Conservation (phyloP, 2,797 vertebrate genomes). For the Darevskia nairensis region DNA sequence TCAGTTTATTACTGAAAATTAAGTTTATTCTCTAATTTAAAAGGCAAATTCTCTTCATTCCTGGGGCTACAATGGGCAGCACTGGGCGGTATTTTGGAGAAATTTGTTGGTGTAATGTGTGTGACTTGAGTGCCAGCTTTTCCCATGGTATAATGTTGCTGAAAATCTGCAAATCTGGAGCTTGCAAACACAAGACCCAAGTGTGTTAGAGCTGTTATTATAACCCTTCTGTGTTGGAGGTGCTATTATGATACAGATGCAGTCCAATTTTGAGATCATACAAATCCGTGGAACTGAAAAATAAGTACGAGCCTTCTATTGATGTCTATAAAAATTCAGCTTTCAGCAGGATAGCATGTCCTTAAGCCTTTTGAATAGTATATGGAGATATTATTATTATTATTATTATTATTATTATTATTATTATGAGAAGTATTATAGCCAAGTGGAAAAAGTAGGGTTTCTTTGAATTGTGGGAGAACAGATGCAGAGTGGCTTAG, state of each 20-base stretch:
- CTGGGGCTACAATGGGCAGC: background rate
- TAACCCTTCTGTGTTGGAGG: background rate
- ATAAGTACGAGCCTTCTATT: background rate
- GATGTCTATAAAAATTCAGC: conserved; percentile 3
- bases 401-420: background rate
- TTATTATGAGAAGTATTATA: background rate
- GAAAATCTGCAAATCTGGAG: background rate
- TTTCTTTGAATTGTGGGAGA: conserved; percentile 11
- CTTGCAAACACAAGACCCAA: background rate
- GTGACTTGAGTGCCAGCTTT: background rate
- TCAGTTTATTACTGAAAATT: background rate
- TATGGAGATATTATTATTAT: background rate
- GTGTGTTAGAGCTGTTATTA: background rate
- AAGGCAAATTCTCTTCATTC: background rate
- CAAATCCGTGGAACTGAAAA: background rate
- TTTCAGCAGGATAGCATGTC: background rate
- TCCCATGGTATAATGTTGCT: background rate
- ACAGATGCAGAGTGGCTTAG: background rate
- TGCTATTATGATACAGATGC: background rate
- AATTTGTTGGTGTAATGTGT: background rate
- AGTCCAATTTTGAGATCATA: background rate
- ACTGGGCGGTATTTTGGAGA: background rate
- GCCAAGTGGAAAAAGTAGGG: background rate
- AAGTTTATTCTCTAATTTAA: conserved; percentile 18
- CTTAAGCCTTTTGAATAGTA: background rate